These are phyloP conservation scores for Zaprionus camerounensis DNA, from an alignment of 1,140 invertebrate species.

Conservation along the genomic window DNA sequence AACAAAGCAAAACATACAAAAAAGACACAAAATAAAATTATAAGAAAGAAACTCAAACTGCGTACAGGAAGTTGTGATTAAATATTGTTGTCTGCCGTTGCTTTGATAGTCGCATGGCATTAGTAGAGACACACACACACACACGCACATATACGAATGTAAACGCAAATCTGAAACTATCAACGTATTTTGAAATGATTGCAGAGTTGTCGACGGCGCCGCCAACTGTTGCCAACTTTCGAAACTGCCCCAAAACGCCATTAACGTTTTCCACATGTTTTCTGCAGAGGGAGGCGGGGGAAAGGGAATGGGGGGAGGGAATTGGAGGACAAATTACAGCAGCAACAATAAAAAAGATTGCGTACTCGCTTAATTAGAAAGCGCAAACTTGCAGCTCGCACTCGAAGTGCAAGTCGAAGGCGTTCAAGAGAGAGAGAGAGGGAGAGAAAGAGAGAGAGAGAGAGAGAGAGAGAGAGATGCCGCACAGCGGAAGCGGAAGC, in stretches of 20 bases:
- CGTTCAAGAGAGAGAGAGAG: not conserved
- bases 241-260: conserved; percentile 30
- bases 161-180: conserved; percentile 28
- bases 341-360: conserved; percentile 38
- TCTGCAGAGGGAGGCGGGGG: not conserved
- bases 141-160: not conserved
- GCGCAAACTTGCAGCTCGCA: conserved; percentile 34
- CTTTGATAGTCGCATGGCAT: conserved; percentile 24
- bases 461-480: not conserved
- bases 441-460: not conserved
- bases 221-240: conserved; percentile 36
- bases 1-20: conserved; percentile 37
- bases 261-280: conserved; percentile 32
- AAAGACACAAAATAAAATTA: conserved; percentile 29
- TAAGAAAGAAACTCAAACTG: conserved; percentile 38
- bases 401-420: conserved; percentile 13
- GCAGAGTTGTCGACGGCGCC: conserved; percentile 19
- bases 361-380: conserved; percentile 45
- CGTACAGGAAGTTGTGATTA: conserved; percentile 73
- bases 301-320: no score
- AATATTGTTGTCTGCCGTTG: conserved; percentile 45
- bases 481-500: conserved; percentile 20
- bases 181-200: conserved; percentile 35
- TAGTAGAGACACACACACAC: not conserved
- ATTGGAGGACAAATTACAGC: not conserved